These are phyloP conservation scores for Heliconius hermathena DNA, from an alignment of 1,140 invertebrate genomes.

Conservation along the genomic window DNA sequence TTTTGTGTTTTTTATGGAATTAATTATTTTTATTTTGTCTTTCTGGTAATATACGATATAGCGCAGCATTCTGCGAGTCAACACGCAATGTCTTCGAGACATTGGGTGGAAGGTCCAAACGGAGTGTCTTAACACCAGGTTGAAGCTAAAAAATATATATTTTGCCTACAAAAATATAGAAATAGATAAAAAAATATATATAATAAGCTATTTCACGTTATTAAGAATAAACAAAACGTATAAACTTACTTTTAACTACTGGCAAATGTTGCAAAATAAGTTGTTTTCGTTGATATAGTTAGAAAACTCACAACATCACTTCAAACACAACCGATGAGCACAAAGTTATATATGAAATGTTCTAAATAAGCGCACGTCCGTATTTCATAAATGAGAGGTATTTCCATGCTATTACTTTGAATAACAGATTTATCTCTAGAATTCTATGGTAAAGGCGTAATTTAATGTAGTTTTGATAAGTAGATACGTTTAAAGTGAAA, in stretches of 20 bases:
- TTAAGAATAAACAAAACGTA: too few relatives aligned
- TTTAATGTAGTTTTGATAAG: not conserved
- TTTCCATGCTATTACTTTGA: not conserved
- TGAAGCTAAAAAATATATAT: too few relatives aligned
- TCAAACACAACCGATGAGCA: not conserved
- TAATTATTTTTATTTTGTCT: too few relatives aligned
- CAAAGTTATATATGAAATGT: not conserved
- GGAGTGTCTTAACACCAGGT: too few relatives aligned
- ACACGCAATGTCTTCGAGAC: too few relatives aligned
- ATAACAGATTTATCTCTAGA: not conserved
- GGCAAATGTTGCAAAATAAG: not conserved
- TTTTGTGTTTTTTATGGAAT: too few relatives aligned
- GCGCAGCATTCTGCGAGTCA: too few relatives aligned
- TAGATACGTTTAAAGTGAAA: not conserved
- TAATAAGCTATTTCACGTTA: too few relatives aligned
- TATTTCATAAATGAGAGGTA: not conserved
- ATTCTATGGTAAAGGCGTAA: not conserved
- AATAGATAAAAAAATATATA: too few relatives aligned
- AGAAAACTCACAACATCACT: not conserved
- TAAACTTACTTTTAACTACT: not conserved
- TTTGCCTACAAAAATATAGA: too few relatives aligned
- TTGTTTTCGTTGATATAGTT: not conserved
- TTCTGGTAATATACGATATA: too few relatives aligned
- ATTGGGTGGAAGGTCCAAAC: too few relatives aligned
- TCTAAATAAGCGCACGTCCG: slow-evolving; percentile 1